A percentile compares a stretch with the other conserved stretches of the same genome.
Evolutionary conservation across 2,888 invertebrate species (phyloP).

Genomic region (Yponomeuta malinellus): DNA sequence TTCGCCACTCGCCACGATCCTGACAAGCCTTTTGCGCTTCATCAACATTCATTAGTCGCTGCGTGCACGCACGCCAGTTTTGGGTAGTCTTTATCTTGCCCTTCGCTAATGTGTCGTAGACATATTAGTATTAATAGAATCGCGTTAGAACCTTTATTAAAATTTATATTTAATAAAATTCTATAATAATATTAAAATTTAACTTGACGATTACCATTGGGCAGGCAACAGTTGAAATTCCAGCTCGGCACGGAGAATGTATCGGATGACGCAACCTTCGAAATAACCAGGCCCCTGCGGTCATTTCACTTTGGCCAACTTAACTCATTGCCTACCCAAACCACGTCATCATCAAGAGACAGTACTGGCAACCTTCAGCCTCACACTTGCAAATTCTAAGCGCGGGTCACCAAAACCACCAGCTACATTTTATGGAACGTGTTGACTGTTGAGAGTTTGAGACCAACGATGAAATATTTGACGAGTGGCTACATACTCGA

Average conservation of each 20-base stretch:
- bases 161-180: too few relatives aligned
- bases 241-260: conserved; percentile 43
- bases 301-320: conserved; percentile 75
- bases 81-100: too few relatives aligned
- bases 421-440: background rate
- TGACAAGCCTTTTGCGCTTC: too few relatives aligned
- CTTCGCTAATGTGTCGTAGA: too few relatives aligned
- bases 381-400: background rate
- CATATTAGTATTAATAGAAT: too few relatives aligned
- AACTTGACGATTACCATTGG: background rate
- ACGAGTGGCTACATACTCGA: background rate
- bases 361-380: background rate
- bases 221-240: conserved; percentile 42
- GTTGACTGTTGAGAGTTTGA: background rate
- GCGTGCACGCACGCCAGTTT: too few relatives aligned
- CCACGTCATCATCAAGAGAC: background rate
- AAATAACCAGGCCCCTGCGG: conserved; percentile 63
- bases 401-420: background rate
- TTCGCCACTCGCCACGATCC: too few relatives aligned
- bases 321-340: conserved; percentile 54
- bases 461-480: background rate
- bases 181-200: too few relatives aligned
- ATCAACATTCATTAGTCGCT: too few relatives aligned
- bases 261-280: conserved; percentile 55
- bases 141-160: too few relatives aligned